Evolutionary conservation across 2,888 invertebrate genomes (phyloP), one percentile per base, ranked within the genome.

Genomic region (Polydrusus pterygomalis): DNA sequence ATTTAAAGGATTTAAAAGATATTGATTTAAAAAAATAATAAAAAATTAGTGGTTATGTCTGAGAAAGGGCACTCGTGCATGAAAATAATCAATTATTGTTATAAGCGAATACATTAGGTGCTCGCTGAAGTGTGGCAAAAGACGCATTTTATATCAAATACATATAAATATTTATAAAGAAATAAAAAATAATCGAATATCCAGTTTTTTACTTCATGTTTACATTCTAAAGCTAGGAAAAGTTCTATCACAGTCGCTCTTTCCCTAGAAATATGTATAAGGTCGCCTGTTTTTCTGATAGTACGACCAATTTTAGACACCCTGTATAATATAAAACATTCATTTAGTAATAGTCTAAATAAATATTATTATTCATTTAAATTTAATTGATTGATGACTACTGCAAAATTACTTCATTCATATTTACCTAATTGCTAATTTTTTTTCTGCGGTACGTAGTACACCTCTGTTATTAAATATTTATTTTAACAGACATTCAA

Each of bases 331-430:
- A 7, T n/a, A 11, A 30, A 54, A 20, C 54, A 54, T 13, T 13
- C 30, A 54, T n/a, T 54, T 54, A 54, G 58, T 60, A 60, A 60
- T 60, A 38, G 38, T 38, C 38, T 60, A 38, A 18, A 60, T 60
- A 38, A 60, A 38, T 38, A 17, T 34, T 60, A 38, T 60, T 60
- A 60, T 60, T 60, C 58, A 60, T 60, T 38, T 38, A 38, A 10
- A 17, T 15, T 17, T 49, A 67, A 30, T 67, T 67, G 67, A 49
- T 30, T 67, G 67, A 67, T 51, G 67, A 67, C 34, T 38, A 25
- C 51, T 38, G 58, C 40, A 58, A 69, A 45, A 58, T 69, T 69
- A 58, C 69, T 69, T 69, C 69, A 69, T 69, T 69, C 58, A 69
- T 69, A n/a, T 56, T 51, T 40, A 30, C 45, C 34, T 60, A 38